Evolutionary conservation across 2,797 vertebrate species (phyloP), one percentile per base, ranked within the genome.

Genomic region (Alca torda): DNA sequence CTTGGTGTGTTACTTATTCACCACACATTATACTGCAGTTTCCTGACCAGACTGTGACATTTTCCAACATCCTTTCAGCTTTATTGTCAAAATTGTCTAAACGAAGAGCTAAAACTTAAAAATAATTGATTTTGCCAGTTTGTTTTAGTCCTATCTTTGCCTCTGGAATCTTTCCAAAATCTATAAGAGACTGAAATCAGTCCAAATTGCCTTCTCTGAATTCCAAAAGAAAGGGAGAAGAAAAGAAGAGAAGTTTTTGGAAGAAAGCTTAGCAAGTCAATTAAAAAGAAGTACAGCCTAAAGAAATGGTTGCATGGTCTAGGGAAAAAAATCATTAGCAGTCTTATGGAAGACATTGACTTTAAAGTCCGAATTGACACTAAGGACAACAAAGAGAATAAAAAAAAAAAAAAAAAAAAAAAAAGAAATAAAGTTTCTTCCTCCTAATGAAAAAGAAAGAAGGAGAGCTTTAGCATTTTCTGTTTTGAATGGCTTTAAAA

Each of bases 11-110:
- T 87, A 89, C 84, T 95, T 93, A 92, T 94, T 90, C 81, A 90
- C 68, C 57, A 90, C 60, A 77, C 51, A 93, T 90, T 95, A 79
- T 61, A 87, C 33, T 46, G 48, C 81, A 87, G 64, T 84, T 93
- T 96, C 48, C 77, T 92, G 86, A 92, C 68, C 16, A 6, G 81
- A 75, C 64, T 87, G 70, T 93, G 86, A 87, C 65, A 88, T 88
- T 88, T 89, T 95, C 69, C 51, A 86, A 60, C 43, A 86, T 51
- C 26, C 20, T 77, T 94, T 95, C 78, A 93, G 50, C 41, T 72
- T 83, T 93, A 95, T 80, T 92, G 88, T 95, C 72, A 94, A 89
- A 95, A 95, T 54, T 83, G 45, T 89, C 93, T 83, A 80, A 96
- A 92, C 74, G 77, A 85, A 89, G 82, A 74, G n/a, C n/a, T 74